Evolutionary conservation across 2,888 invertebrate genomes (phyloP).

Genomic region (Poecilus cupreus): DNA sequence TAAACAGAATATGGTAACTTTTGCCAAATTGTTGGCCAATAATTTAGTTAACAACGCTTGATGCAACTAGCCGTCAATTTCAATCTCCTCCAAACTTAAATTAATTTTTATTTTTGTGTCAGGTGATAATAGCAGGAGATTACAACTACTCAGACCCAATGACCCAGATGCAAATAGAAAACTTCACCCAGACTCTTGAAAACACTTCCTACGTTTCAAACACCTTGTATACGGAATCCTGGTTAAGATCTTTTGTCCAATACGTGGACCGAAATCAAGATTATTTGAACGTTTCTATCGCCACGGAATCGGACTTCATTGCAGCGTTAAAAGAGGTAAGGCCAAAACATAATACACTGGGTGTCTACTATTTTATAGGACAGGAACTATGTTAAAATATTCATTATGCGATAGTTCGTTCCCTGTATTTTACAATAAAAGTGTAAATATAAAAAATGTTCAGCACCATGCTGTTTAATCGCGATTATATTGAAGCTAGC

Average conservation of each 20-base stretch:
- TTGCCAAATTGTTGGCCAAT: too few species aligned
- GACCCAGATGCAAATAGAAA: conserved; percentile 86
- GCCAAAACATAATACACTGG: too few species aligned
- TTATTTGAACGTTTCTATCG: conserved; percentile 84
- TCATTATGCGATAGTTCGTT: too few species aligned
- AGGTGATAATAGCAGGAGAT: conserved; percentile 88
- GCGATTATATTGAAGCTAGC: too few species aligned
- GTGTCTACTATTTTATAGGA: too few species aligned
- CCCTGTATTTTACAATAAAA: too few species aligned
- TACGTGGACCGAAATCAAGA: conserved; percentile 85
- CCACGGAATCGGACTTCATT: conserved; percentile 83
- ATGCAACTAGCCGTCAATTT: neutral
- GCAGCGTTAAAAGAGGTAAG: conserved; percentile 84
- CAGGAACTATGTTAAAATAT: too few species aligned
- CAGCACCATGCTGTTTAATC: too few species aligned
- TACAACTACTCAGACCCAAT: conserved; percentile 88
- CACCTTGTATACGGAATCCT: conserved; percentile 89
- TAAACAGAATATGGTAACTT: too few species aligned
- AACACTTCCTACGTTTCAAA: conserved; percentile 86
- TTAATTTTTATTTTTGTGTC: conserved; percentile 60
- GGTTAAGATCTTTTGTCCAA: conserved; percentile 88
- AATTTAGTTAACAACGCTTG: too few species aligned
- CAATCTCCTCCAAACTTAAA: neutral
- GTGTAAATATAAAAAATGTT: too few species aligned
- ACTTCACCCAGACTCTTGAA: conserved; percentile 85